phyloP scores from a whole-genome alignment of 2,888 invertebrate species.

The Drosophila eohydei region DNA sequence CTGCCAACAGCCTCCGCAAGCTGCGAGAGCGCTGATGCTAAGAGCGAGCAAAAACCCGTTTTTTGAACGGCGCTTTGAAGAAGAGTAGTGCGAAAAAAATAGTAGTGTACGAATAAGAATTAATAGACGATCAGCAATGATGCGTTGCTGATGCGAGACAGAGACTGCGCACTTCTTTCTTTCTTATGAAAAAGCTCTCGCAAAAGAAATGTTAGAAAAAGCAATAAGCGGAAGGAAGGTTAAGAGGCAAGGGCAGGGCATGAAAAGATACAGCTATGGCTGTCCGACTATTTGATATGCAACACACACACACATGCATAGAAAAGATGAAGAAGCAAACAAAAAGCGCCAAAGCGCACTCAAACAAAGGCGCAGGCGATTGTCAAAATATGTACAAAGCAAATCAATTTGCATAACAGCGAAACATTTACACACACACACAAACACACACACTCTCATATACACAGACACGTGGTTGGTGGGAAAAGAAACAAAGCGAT shows the following conservation, averaged over 20 bases:
- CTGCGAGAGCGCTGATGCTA: conserved; percentile 29
- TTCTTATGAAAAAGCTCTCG: conserved; percentile 20
- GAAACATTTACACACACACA: conserved; percentile 44
- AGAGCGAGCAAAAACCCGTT: conserved; percentile 69
- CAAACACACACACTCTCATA: conserved; percentile 12
- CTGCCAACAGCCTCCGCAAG: conserved; percentile 32
- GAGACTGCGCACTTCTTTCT: conserved; percentile 26
- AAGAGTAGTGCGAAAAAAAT: conserved; percentile 64
- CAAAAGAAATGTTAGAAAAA: conserved; percentile 65
- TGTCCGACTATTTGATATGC: conserved; percentile 43
- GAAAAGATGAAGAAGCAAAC: conserved; percentile 38
- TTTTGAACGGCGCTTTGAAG: conserved; percentile 76
- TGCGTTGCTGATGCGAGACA: conserved; percentile 53
- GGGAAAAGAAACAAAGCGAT: conserved; percentile 64
- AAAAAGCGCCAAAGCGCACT: conserved; percentile 39
- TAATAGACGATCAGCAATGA: conserved; percentile 73
- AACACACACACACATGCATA: conserved; percentile 31
- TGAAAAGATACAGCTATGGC: conserved; percentile 29
- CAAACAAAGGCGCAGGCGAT: conserved; percentile 59
- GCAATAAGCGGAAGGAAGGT: conserved; percentile 71
- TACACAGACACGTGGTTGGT: conserved; percentile 43
- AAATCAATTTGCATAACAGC: conserved; percentile 81
- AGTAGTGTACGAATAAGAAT: conserved; percentile 57
- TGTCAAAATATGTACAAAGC: conserved; percentile 66
- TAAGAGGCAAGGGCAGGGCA: conserved; percentile 41